Evolutionary conservation across 1,140 invertebrate genomes (phyloP).

Genomic region (Drosophila albomicans): DNA sequence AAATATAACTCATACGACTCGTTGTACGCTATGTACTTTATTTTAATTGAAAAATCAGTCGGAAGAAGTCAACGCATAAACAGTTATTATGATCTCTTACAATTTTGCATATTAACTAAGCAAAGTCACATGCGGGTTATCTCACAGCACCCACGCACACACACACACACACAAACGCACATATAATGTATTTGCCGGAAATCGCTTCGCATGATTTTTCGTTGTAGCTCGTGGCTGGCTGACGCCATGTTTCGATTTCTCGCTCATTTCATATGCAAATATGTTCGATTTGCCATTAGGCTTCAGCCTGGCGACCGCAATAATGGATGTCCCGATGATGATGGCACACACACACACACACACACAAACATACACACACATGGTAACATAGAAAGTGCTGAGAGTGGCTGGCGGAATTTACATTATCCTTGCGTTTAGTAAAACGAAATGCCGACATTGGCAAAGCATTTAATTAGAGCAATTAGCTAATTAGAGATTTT

Average conservation of each 20-base stretch:
- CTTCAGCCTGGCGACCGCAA: slow-evolving; percentile 62
- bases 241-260: slow-evolving; percentile 79
- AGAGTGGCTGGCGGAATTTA: slow-evolving; percentile 58
- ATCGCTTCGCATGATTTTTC: slow-evolving; percentile 54
- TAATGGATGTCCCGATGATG: slow-evolving; percentile 62
- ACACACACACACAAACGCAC: background rate
- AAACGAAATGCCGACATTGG: slow-evolving; percentile 79
- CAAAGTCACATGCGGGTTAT: slow-evolving; percentile 36
- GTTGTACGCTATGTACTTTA: slow-evolving; percentile 24
- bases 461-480: slow-evolving; percentile 84
- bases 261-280: slow-evolving; percentile 82
- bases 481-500: slow-evolving; percentile 84
- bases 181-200: slow-evolving; percentile 36
- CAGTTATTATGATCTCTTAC: slow-evolving; percentile 60
- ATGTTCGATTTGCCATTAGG: slow-evolving; percentile 81
- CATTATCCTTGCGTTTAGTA: slow-evolving; percentile 73
- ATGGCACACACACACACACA: slow-evolving; percentile 26
- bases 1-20: slow-evolving; percentile 53
- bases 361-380: background rate
- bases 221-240: slow-evolving; percentile 52
- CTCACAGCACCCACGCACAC: slow-evolving; percentile 19
- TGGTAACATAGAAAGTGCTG: background rate
- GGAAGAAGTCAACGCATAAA: slow-evolving; percentile 51
- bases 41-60: slow-evolving; percentile 28
- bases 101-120: slow-evolving; percentile 55